These are phyloP conservation scores for Sarcoramphus papa DNA, from an alignment of 2,797 vertebrate species.

Conservation along the genomic window DNA sequence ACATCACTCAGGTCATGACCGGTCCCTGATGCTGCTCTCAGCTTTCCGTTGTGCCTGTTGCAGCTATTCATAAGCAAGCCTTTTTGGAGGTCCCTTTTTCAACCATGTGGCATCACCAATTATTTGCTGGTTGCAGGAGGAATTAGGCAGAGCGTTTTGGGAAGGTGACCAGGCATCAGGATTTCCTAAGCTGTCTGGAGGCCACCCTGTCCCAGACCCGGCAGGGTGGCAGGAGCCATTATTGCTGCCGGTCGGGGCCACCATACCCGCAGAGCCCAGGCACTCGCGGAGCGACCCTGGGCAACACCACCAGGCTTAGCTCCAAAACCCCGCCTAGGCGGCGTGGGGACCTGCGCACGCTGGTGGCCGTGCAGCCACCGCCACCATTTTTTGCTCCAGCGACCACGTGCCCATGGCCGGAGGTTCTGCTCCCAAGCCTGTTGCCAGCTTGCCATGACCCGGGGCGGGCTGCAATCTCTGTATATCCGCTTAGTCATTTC, in stretches of 20 bases:
- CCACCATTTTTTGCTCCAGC: background rate
- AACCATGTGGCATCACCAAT: fast-evolving
- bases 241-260: background rate
- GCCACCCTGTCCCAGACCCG: fast-evolving
- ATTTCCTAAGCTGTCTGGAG: background rate
- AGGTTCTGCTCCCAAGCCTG: background rate
- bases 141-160: background rate
- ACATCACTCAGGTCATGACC: background rate
- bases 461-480: background rate
- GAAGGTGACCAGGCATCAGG: background rate
- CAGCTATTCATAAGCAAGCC: background rate
- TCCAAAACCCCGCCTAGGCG: background rate
- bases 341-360: fast-evolving
- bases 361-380: background rate
- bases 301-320: background rate
- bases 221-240: background rate
- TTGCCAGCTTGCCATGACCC: fast-evolving
- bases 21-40: background rate
- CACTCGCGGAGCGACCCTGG: fast-evolving
- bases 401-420: fast-evolving
- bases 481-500: background rate
- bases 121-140: background rate
- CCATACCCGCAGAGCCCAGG: background rate
- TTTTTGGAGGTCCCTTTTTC: background rate
- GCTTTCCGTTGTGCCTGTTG: background rate